Evolutionary conservation across 2,888 invertebrate genomes (phyloP).

Genomic region (Ellobium chinense): DNA sequence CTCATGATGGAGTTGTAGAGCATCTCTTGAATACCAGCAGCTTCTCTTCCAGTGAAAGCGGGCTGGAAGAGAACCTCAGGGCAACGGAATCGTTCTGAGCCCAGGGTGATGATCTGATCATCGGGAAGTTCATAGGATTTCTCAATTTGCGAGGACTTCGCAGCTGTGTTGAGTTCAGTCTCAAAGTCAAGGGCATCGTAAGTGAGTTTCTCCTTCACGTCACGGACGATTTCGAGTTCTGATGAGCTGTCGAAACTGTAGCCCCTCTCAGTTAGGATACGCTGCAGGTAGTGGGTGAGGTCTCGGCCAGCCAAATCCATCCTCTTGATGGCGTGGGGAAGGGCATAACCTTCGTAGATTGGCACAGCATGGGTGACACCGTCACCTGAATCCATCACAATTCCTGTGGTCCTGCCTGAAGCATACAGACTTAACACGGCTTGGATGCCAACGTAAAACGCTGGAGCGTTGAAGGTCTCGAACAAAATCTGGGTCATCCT

Average conservation of each 20-base stretch:
- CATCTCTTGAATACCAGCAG: conserved; percentile 69
- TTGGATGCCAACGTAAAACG: conserved; percentile 97
- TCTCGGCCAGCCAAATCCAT: conserved; percentile 69
- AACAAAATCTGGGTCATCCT: conserved; percentile 88
- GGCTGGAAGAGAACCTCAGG: conserved; percentile 69
- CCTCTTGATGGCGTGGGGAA: conserved; percentile 67
- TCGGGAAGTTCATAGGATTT: conserved; percentile 85
- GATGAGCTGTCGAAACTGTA: conserved; percentile 68
- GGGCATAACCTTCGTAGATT: conserved; percentile 79
- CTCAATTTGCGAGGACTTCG: conserved; percentile 92
- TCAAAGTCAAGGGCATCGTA: conserved; percentile 91
- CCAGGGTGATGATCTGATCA: conserved; percentile 75
- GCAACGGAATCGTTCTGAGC: conserved; percentile 70
- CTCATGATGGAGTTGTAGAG: conserved; percentile 57
- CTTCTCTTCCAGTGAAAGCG: conserved; percentile 74
- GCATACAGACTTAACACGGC: conserved; percentile 95
- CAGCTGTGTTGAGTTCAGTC: conserved; percentile 91
- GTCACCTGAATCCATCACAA: conserved; percentile 96
- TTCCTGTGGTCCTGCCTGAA: conserved; percentile 97
- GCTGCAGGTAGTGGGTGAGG: conserved; percentile 70
- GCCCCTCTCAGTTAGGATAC: conserved; percentile 68
- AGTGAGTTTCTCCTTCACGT: conserved; percentile 97
- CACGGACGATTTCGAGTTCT: conserved; percentile 78
- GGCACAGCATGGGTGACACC: conserved; percentile 97
- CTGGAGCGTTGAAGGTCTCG: conserved; percentile 91